These are phyloP conservation scores for Trypoxylus dichotomus DNA, from an alignment of 1,140 invertebrate species.

Conservation along the genomic window DNA sequence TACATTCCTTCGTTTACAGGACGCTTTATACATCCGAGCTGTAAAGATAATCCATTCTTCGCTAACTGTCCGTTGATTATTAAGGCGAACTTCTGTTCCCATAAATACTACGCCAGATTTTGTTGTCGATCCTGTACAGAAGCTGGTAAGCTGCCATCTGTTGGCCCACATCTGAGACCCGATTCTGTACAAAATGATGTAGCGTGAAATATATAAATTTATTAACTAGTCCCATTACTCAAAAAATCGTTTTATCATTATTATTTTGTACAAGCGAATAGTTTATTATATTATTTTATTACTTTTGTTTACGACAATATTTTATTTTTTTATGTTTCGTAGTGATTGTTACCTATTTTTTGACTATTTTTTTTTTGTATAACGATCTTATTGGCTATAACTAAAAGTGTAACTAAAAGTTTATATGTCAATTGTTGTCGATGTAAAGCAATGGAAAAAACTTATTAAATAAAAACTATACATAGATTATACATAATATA, in stretches of 20 bases:
- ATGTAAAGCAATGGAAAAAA: slow-evolving; percentile 13
- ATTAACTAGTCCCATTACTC: slow-evolving; percentile 27
- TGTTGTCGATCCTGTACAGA: slow-evolving; percentile 89
- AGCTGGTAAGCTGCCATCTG: slow-evolving; percentile 61
- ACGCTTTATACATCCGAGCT: slow-evolving; percentile 73
- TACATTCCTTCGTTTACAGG: slow-evolving; percentile 57
- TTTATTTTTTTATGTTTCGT: slow-evolving; percentile 15
- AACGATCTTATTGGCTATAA: slow-evolving; percentile 7
- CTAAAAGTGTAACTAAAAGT: slow-evolving; percentile 26
- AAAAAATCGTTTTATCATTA: slow-evolving; percentile 21
- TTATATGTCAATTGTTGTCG: slow-evolving; percentile 24
- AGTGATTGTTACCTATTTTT: slow-evolving; percentile 26
- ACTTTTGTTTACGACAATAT: slow-evolving; percentile 20
- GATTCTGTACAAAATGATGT: slow-evolving; percentile 40
- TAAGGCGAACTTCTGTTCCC: slow-evolving; percentile 76
- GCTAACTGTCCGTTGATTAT: slow-evolving; percentile 88
- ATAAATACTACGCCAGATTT: slow-evolving; percentile 88
- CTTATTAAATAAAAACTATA: neutral
- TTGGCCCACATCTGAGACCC: slow-evolving; percentile 35
- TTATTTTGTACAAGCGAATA: slow-evolving; percentile 27
- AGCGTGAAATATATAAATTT: slow-evolving; percentile 36
- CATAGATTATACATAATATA: slow-evolving; percentile 12
- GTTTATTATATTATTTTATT: slow-evolving; percentile 16
- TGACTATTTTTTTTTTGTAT: slow-evolving; percentile 11
- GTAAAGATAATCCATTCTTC: slow-evolving; percentile 85